These are phyloP conservation scores for Belonocnema kinseyi DNA, from an alignment of 1,140 invertebrate species.

Conservation along the genomic window DNA sequence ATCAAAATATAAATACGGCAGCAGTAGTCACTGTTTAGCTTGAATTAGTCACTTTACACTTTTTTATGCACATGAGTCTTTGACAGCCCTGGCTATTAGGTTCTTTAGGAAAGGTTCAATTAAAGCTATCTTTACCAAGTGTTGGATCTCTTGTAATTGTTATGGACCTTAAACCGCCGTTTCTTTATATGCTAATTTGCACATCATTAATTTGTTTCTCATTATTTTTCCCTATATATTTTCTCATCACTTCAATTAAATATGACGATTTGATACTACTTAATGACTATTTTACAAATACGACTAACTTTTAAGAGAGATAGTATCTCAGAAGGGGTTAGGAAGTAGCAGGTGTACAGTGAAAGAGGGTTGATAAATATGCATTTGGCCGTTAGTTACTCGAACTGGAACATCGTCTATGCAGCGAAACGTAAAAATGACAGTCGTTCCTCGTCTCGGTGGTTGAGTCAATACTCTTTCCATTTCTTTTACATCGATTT, in stretches of 20 bases:
- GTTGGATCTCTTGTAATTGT: background rate
- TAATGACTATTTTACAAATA: conserved; percentile 19
- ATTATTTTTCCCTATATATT: background rate
- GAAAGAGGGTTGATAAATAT: conserved; percentile 7
- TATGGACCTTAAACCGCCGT: background rate
- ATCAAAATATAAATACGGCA: too few relatives aligned
- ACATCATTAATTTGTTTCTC: conserved; percentile 9
- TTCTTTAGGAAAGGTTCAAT: too few relatives aligned
- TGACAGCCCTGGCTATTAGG: too few relatives aligned
- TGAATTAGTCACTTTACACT: too few relatives aligned
- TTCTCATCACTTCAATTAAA: background rate
- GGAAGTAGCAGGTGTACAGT: conserved; percentile 1
- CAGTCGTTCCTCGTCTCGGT: background rate
- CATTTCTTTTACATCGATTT: conserved; percentile 20
- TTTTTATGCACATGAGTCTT: too few relatives aligned
- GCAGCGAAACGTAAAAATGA: conserved; percentile 4
- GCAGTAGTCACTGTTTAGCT: too few relatives aligned
- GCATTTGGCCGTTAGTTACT: conserved; percentile 13
- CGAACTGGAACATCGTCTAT: background rate
- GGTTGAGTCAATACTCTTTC: background rate
- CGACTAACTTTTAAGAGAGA: conserved; percentile 1
- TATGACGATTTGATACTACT: background rate
- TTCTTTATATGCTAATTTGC: background rate
- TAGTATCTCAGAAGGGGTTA: background rate
- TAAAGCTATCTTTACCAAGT: too few relatives aligned